Evolutionary conservation across 2,888 invertebrate genomes (phyloP), one percentile per base, ranked within the genome.

Genomic region (Eupithecia centaureata): DNA sequence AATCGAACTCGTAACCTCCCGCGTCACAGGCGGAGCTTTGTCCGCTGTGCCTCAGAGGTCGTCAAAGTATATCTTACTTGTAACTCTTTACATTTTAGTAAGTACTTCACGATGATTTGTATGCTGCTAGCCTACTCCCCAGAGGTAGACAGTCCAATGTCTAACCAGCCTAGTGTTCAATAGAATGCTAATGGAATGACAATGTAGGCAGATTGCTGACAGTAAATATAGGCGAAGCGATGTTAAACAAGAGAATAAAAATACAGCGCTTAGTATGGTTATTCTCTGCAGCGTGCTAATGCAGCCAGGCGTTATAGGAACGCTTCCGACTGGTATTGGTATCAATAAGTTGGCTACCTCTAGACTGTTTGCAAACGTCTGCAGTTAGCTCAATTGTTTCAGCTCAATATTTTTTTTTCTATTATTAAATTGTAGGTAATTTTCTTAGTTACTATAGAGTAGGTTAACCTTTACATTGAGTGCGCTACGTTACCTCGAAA

Each of bases 81-180:
- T 18, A 18, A 8, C 18, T 8, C 18, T 42, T 42, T 18, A 42
- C 18, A 42, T 42, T 38, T 42, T 8, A 42, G 8, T 22, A 22
- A 47, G 47, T 47, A 47, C 47, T 47, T 47, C 12, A 47, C 18
- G 30, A 28, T n/a, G 54, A 56, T 56, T 56, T 56, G 54, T 30
- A 56, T 56, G 54, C 4, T 35, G 58, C 32, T 33, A 0, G 15
- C 30, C n/a, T 13, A 12, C n/a, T 60, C 42, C 42, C 60, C 5
- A 3, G 60, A 15, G 42, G 27, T 42, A 22, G 42, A 60, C 30
- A 60, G 60, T 47, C 18, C 15, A 57, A 57, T 32, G 57, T 56
- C 15, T n/a, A n/a, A 28, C 56, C 28, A 56, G 28, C 27, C 18
- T 30, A 8, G n/a, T 28, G 10, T 10, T 28, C 30, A 57, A 30